Percentiles rank a stretch among this genome's conserved stretches.
These are phyloP conservation scores for Nanorana parkeri DNA, from an alignment of 2,113 vertebrate genomes.

Conservation along the genomic window DNA sequence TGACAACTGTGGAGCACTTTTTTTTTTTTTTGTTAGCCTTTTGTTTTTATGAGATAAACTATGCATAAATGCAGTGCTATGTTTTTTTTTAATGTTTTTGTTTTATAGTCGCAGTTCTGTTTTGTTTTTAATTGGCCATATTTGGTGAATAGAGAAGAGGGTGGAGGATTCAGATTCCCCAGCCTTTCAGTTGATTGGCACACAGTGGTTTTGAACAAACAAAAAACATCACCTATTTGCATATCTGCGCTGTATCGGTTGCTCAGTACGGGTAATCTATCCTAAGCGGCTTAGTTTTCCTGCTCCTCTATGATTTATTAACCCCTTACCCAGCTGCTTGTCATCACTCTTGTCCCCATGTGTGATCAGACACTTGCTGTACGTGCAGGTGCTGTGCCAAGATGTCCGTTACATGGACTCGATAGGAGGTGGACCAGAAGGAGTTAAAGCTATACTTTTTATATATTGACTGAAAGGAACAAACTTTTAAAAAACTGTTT, in stretches of 20 bases:
- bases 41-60: slow-evolving; percentile 63
- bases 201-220: background rate
- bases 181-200: slow-evolving; percentile 11
- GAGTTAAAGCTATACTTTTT: too few species aligned
- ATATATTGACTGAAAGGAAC: too few species aligned
- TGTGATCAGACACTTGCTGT: too few species aligned
- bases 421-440: too few species aligned
- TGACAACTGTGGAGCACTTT: slow-evolving; percentile 61
- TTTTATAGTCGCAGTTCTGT: slow-evolving; percentile 8
- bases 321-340: too few species aligned
- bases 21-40: background rate
- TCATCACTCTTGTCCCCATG: too few species aligned
- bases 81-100: background rate
- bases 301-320: too few species aligned
- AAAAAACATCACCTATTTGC: slow-evolving; percentile 12
- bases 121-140: too few species aligned
- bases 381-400: too few species aligned
- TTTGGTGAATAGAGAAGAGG: background rate
- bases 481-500: too few species aligned
- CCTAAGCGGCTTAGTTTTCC: background rate
- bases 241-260: slow-evolving; percentile 1
- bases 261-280: slow-evolving; percentile 17
- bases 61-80: too few species aligned
- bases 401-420: too few species aligned
- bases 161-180: background rate